These are phyloP conservation scores for Drosophila trichaetosa DNA, from an alignment of 2,888 invertebrate species.

Conservation along the genomic window DNA sequence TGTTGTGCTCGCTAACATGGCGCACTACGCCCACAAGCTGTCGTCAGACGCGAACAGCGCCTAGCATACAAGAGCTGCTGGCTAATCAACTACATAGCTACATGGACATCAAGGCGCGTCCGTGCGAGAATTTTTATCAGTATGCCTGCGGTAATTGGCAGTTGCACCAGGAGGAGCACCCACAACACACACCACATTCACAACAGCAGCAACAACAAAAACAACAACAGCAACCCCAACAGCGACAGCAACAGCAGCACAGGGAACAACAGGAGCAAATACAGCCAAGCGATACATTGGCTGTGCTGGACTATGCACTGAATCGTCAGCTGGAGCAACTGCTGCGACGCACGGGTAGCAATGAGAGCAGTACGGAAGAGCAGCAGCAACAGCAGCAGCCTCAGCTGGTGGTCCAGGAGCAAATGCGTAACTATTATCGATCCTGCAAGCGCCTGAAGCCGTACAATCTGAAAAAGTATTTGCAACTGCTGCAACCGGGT, in stretches of 20 bases:
- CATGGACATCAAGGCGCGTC: slow-evolving; percentile 78
- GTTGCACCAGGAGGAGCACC: slow-evolving; percentile 66
- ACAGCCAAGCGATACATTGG: slow-evolving; percentile 78
- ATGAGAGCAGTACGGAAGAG: slow-evolving; percentile 45
- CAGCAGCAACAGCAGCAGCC: slow-evolving; percentile 16
- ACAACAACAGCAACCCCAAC: slow-evolving; percentile 17
- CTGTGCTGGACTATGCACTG: slow-evolving; percentile 74
- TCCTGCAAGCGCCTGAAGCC: slow-evolving; percentile 81
- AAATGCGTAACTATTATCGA: slow-evolving; percentile 77
- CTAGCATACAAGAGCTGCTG: slow-evolving; percentile 75
- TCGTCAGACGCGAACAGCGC: slow-evolving; percentile 66
- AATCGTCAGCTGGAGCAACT: slow-evolving; percentile 78
- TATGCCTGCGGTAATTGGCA: slow-evolving; percentile 83
- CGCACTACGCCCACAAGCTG: slow-evolving; percentile 81
- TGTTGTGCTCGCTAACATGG: slow-evolving; percentile 78
- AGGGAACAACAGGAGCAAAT: slow-evolving; percentile 56
- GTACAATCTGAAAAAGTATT: slow-evolving; percentile 80
- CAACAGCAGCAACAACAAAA: slow-evolving; percentile 18
- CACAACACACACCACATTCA: neutral
- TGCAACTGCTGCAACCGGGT: slow-evolving; percentile 73
- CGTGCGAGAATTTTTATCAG: slow-evolving; percentile 83
- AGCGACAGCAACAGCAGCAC: slow-evolving; percentile 62
- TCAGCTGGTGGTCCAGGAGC: slow-evolving; percentile 49
- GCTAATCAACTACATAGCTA: slow-evolving; percentile 79
- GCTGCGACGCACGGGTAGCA: slow-evolving; percentile 50